A percentile compares a stretch with the other conserved stretches of the same genome.
Evolutionary conservation across 2,113 vertebrate species (phyloP).

Genomic region (Tamias sibiricus): DNA sequence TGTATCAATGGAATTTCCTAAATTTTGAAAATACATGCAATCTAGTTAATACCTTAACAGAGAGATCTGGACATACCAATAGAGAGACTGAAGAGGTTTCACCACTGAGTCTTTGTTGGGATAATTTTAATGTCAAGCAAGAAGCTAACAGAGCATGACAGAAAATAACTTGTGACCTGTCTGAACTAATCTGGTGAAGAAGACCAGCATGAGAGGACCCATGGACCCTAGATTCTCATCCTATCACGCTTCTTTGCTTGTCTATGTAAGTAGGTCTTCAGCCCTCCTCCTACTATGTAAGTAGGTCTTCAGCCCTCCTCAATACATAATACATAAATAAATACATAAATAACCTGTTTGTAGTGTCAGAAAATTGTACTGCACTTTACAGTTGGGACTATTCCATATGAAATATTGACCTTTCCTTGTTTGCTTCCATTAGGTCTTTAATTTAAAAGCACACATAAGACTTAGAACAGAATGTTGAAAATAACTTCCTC

Average conservation of each 20-base stretch:
- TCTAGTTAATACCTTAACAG: not conserved
- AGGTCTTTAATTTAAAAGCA: not conserved
- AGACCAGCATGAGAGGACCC: not conserved
- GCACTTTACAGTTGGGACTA: not conserved
- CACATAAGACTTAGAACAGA: not conserved
- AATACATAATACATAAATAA: too few relatives aligned
- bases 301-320: not conserved
- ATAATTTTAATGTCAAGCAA: constrained; percentile 13
- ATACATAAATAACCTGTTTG: not conserved
- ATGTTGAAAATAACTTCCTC: not conserved
- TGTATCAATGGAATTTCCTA: not conserved
- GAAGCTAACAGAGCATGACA: constrained; percentile 15
- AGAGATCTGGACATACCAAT: not conserved
- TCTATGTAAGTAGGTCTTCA: not conserved
- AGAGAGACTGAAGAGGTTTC: not conserved
- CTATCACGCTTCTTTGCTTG: not conserved
- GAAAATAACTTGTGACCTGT: not conserved
- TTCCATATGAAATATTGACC: not conserved
- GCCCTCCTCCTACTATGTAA: not conserved
- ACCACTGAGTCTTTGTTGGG: not conserved
- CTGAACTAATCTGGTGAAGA: not conserved
- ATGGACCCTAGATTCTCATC: not conserved
- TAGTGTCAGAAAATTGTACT: not conserved
- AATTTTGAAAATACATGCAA: not conserved
- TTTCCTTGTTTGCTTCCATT: constrained; percentile 6